These are phyloP conservation scores for Columbina picui DNA, from an alignment of 2,113 vertebrate species.

Conservation along the genomic window DNA sequence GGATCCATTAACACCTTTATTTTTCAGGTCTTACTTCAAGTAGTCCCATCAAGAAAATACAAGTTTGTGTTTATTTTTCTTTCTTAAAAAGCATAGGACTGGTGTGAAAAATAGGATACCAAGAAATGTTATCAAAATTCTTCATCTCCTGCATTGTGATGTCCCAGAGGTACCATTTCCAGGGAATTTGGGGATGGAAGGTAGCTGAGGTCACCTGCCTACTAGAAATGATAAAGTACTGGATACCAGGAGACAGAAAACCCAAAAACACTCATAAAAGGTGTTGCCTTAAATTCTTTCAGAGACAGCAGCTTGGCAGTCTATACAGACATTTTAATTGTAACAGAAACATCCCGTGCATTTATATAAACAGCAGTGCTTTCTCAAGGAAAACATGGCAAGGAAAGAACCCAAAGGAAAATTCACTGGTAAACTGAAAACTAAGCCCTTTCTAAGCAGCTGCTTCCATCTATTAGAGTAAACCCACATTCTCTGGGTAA, in stretches of 20 bases:
- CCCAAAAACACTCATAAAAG: background rate
- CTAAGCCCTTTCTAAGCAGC: slow-evolving; percentile 3
- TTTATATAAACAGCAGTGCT: slow-evolving; percentile 11
- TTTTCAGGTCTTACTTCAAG: background rate
- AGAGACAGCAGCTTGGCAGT: slow-evolving; percentile 30
- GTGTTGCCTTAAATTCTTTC: slow-evolving; percentile 4
- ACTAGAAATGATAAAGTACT: background rate
- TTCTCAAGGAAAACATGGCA: slow-evolving; percentile 31
- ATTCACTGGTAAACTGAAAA: background rate
- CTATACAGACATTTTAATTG: slow-evolving; percentile 26
- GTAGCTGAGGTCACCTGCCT: background rate
- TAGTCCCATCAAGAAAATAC: background rate
- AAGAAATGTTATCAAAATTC: background rate
- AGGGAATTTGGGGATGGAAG: background rate
- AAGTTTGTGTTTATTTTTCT: background rate
- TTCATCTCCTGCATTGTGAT: background rate
- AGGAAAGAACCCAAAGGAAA: slow-evolving; percentile 19
- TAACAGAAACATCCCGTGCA: slow-evolving; percentile 5
- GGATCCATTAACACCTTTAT: background rate
- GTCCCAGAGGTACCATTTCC: background rate
- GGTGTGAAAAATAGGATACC: background rate
- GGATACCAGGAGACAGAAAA: background rate
- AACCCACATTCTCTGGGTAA: background rate
- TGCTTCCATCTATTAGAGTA: background rate
- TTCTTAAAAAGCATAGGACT: background rate